Conservation (phyloP, 1,140 invertebrate genomes). For the Metaphire vulgaris region DNA sequence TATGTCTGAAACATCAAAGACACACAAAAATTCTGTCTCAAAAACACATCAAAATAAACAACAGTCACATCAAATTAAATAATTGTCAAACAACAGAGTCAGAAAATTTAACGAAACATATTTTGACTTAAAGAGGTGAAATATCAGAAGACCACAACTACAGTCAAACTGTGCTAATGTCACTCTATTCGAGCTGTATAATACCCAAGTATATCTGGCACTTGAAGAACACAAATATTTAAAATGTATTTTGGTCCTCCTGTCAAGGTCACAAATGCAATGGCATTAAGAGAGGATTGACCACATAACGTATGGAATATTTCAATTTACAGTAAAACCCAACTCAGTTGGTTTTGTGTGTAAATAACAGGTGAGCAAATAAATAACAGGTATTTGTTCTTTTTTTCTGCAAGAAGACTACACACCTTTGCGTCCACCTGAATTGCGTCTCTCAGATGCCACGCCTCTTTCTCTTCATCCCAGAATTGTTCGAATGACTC, state of each 20-base stretch:
- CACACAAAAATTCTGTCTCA: constrained; percentile 16
- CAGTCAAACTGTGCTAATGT: too few relatives aligned
- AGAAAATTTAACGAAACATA: not conserved
- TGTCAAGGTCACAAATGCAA: not conserved
- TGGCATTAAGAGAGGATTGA: not conserved
- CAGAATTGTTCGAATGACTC: constrained; percentile 89
- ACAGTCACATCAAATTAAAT: not conserved
- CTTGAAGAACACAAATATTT: too few relatives aligned
- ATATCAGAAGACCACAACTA: too few relatives aligned
- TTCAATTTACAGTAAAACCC: not conserved
- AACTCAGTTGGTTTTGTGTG: not conserved
- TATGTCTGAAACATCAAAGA: constrained; percentile 58
- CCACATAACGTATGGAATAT: not conserved
- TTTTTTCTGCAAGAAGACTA: too few relatives aligned
- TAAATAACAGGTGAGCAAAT: too few relatives aligned
- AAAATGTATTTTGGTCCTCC: too few relatives aligned
- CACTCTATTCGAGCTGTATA: too few relatives aligned
- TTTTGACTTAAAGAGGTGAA: too few relatives aligned
- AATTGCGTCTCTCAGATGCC: constrained; percentile 80
- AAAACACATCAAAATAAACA: not conserved
- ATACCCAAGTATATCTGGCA: too few relatives aligned
- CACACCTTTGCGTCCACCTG: constrained; percentile 61
- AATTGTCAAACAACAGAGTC: not conserved
- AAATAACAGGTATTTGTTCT: too few relatives aligned
- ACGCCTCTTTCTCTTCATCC: constrained; percentile 90